Percentiles rank a stretch among this genome's conserved stretches.
Evolutionary conservation across 2,888 invertebrate species (phyloP).

Genomic region (Eristalis intricaria): DNA sequence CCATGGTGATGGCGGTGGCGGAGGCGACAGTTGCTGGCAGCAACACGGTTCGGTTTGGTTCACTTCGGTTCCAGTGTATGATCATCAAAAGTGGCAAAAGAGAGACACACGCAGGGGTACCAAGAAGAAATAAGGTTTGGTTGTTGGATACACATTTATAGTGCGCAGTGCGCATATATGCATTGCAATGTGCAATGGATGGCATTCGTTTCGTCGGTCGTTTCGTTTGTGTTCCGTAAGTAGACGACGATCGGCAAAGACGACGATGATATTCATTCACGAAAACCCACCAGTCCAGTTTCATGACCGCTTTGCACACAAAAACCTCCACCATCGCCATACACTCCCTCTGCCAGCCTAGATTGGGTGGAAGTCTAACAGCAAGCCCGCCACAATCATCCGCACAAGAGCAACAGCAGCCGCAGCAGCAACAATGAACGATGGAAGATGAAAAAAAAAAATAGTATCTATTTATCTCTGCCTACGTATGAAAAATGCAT

Average conservation of each 20-base stretch:
- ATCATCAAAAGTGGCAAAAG: slow-evolving; percentile 42
- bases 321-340: background rate
- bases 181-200: slow-evolving; percentile 60
- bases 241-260: slow-evolving; percentile 11
- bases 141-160: background rate
- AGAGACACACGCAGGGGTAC: background rate
- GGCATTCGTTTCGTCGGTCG: slow-evolving; percentile 51
- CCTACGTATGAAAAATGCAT: slow-evolving; percentile 68
- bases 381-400: slow-evolving; percentile 42
- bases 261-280: slow-evolving; percentile 69
- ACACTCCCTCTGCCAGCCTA: slow-evolving; percentile 18
- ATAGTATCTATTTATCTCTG: slow-evolving; percentile 53
- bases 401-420: background rate
- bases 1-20: background rate
- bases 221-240: slow-evolving; percentile 55
- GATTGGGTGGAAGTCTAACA: slow-evolving; percentile 20
- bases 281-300: slow-evolving; percentile 72
- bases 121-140: background rate
- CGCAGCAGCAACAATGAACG: slow-evolving; percentile 7
- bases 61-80: slow-evolving; percentile 62
- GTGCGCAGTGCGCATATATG: slow-evolving; percentile 38
- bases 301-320: slow-evolving; percentile 66
- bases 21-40: background rate
- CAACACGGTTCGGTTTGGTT: slow-evolving; percentile 1
- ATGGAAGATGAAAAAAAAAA: background rate